Evolutionary conservation across 1,140 invertebrate genomes (phyloP), one percentile per base, ranked within the genome.

Genomic region (Popillia japonica): DNA sequence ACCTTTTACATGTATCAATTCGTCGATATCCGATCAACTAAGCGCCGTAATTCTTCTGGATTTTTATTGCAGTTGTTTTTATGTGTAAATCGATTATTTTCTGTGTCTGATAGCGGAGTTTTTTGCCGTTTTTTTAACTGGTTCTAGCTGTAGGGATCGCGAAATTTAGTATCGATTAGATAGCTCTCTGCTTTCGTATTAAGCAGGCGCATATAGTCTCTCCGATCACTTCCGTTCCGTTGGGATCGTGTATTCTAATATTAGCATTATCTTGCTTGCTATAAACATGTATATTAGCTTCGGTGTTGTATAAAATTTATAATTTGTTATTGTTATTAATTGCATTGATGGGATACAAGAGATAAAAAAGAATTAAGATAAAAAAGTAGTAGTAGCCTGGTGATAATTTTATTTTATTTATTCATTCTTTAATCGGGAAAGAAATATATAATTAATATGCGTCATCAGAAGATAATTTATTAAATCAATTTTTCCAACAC

Each of bases 141-240:
- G 22, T 68, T 34, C 61, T 68, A 68, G 7, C 61, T 68, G 22
- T 17, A 17, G n/a, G 48, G n/a, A 22, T 68, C 61, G 22, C 22
- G 27, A 34, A 34, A 34, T 22, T 68, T 68, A 68, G 61, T 68
- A 68, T 68, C 61, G 61, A 68, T 68, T 20, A 68, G 17, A 22
- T 68, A 17, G 61, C 27, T 55, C 27, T 55, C 48, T 34, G 61
- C 22, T 68, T 68, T 68, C 22, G 61, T 68, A 68, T 68, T 68
- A 68, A 68, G 61, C 61, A 68, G 61, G 61, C 61, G 61, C 61
- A 34, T 14, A 68, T 68, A 68, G 20, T 68, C 61, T 20, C 61
- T 20, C 61, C 61, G 22, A 68, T 68, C 61, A 68, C 6, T 68
- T 68, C 61, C 61, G 27, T 27, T 68, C 27, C 22, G 61, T 68